These are phyloP conservation scores for Amphiprion ocellaris DNA, from an alignment of 2,113 vertebrate genomes.

Conservation along the genomic window DNA sequence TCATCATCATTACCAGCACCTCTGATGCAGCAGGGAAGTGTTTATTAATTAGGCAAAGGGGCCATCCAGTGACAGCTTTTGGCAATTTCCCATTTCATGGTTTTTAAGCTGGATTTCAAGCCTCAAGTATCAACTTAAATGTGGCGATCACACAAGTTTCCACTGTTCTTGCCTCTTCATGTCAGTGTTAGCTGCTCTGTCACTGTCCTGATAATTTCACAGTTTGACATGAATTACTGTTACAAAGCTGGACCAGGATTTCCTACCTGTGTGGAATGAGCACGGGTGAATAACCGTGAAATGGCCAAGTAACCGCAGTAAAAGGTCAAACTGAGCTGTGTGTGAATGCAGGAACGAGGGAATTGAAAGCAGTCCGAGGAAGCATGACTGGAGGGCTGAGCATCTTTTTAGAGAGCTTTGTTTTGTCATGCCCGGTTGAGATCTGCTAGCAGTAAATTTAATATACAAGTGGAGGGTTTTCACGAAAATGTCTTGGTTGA, in stretches of 20 bases:
- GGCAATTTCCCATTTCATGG: too few relatives aligned
- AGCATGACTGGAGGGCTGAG: not conserved
- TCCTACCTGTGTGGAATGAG: slow-evolving; percentile 27
- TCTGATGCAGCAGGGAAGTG: not conserved
- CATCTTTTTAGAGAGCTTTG: slow-evolving; percentile 16
- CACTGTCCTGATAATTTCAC: slow-evolving; percentile 15
- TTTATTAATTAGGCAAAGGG: slow-evolving; percentile 9
- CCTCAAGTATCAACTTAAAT: not conserved
- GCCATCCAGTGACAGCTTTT: not conserved
- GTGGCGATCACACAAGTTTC: not conserved
- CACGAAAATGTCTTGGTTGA: not conserved
- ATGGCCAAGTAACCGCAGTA: slow-evolving; percentile 32
- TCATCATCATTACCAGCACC: slow-evolving; percentile 28
- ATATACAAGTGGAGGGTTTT: not conserved
- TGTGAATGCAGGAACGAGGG: slow-evolving; percentile 24
- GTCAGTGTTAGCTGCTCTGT: not conserved
- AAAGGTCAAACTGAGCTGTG: slow-evolving; percentile 51
- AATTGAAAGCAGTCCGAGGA: slow-evolving; percentile 4
- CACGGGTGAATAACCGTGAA: slow-evolving; percentile 31
- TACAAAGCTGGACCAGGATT: slow-evolving; percentile 15
- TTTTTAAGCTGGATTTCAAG: not conserved
- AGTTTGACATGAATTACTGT: slow-evolving; percentile 12
- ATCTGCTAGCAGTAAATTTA: slow-evolving; percentile 11
- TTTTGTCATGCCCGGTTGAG: slow-evolving; percentile 21
- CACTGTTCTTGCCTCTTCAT: slow-evolving; percentile 7